phyloP scores from a whole-genome alignment of 2,113 vertebrate species.

The Solea solea region DNA sequence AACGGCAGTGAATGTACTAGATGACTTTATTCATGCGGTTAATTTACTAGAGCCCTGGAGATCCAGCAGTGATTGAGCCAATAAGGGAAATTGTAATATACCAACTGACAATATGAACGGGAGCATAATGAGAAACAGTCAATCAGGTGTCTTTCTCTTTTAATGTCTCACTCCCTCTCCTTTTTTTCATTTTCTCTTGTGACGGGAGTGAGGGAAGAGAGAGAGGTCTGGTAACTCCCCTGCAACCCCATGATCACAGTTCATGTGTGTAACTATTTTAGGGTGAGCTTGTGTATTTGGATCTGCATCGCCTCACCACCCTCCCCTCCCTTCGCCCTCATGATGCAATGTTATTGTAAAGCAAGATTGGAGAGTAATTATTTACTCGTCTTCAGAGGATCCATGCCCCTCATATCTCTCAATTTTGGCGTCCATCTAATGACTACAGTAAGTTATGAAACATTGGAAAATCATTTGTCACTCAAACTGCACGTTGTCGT shows the following conservation, averaged over 20 bases:
- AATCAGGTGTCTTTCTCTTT: constrained; percentile 7
- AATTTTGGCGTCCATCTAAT: constrained; percentile 53
- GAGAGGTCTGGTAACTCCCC: no score
- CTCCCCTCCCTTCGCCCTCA: not conserved
- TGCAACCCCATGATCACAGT: not conserved
- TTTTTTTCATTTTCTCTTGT: constrained; percentile 37
- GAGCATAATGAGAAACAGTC: constrained; percentile 7
- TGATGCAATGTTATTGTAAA: constrained; percentile 57
- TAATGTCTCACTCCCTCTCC: constrained; percentile 5
- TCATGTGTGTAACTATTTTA: constrained; percentile 25
- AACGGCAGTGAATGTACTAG: not conserved
- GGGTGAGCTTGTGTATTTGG: constrained; percentile 10
- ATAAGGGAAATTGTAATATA: constrained; percentile 26
- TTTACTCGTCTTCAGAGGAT: constrained; percentile 33
- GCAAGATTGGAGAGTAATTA: constrained; percentile 53
- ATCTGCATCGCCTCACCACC: not conserved
- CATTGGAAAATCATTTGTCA: constrained; percentile 46
- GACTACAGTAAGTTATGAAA: constrained; percentile 60
- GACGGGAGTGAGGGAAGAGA: constrained; percentile 18
- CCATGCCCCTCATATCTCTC: constrained; percentile 28
- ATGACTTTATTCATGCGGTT: not conserved
- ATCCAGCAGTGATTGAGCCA: constrained; percentile 10
- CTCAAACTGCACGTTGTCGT: constrained; percentile 25
- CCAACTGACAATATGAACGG: constrained; percentile 18
- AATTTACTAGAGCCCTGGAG: constrained; percentile 17